phyloP scores from a whole-genome alignment of 2,888 invertebrate species.

The Drosophila anceps region DNA sequence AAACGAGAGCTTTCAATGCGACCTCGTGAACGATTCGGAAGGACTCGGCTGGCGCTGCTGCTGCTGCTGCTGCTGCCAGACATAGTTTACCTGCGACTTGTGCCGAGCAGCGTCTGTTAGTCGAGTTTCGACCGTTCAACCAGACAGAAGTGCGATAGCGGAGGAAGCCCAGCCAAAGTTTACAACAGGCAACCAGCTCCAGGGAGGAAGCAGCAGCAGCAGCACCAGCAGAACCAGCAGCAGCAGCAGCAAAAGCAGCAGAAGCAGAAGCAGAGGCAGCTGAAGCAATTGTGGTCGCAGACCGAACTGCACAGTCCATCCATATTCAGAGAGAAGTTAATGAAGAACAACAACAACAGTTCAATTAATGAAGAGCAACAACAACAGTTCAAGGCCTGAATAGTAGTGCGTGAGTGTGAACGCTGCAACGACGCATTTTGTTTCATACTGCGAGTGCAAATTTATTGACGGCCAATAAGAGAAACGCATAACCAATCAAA shows the following conservation, averaged over 20 bases:
- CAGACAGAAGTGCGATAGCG: slow-evolving; percentile 79
- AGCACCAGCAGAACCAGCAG: slow-evolving; percentile 10
- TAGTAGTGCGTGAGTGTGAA: slow-evolving; percentile 2
- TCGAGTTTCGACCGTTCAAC: slow-evolving; percentile 84
- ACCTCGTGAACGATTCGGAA: slow-evolving; percentile 41
- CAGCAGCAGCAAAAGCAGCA: slow-evolving; percentile 23
- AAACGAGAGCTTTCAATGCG: slow-evolving; percentile 63
- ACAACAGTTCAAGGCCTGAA: slow-evolving; percentile 35
- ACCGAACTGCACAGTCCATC: slow-evolving; percentile 24
- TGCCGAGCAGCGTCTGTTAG: slow-evolving; percentile 61
- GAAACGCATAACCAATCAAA: slow-evolving; percentile 9
- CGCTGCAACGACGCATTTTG: slow-evolving; percentile 15
- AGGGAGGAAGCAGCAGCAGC: slow-evolving; percentile 26
- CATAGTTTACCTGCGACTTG: slow-evolving; percentile 25
- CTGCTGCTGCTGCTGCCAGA: slow-evolving; percentile 17
- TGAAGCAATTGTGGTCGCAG: slow-evolving; percentile 16
- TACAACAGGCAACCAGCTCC: slow-evolving; percentile 33
- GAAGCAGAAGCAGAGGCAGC: slow-evolving; percentile 20
- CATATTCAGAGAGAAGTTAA: slow-evolving; percentile 17
- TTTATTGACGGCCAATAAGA: slow-evolving; percentile 41
- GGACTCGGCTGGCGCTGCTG: slow-evolving; percentile 55
- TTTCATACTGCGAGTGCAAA: slow-evolving; percentile 30
- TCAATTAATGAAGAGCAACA: slow-evolving; percentile 23
- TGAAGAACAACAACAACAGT: slow-evolving; percentile 21
- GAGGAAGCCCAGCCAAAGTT: slow-evolving; percentile 54